phyloP scores from a whole-genome alignment of 2,113 vertebrate genomes.

The Isurus oxyrinchus region DNA sequence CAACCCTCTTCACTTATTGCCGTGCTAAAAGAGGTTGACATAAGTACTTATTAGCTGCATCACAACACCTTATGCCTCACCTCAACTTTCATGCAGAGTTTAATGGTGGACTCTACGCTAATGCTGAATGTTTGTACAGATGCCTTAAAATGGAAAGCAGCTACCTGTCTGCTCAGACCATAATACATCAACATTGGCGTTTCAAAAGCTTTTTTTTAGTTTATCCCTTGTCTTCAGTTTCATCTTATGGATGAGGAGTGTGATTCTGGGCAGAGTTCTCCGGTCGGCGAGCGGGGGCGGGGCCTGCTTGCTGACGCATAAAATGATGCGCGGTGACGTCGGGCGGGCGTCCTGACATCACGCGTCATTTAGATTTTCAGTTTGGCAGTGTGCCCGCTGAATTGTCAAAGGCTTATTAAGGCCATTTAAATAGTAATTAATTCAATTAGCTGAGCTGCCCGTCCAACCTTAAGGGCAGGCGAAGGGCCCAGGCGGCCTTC shows the following conservation, averaged over 20 bases:
- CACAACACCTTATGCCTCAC: background rate
- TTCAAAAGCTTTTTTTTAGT: background rate
- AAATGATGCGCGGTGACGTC: too few relatives aligned
- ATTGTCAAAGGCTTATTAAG: too few relatives aligned
- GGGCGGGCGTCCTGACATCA: too few relatives aligned
- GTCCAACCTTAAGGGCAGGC: too few relatives aligned
- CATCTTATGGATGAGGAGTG: background rate
- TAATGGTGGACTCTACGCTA: background rate
- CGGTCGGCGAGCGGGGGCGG: too few relatives aligned
- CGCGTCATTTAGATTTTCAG: too few relatives aligned
- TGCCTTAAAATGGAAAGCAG: background rate
- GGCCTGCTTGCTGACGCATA: too few relatives aligned
- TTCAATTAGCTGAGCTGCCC: too few relatives aligned
- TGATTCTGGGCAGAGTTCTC: background rate
- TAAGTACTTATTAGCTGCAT: background rate
- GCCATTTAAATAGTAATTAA: too few relatives aligned
- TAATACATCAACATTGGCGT: background rate
- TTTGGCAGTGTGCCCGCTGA: too few relatives aligned
- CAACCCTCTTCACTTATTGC: background rate
- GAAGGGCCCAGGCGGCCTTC: too few relatives aligned
- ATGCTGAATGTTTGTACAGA: background rate
- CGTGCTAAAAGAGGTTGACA: background rate
- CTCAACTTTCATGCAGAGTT: background rate
- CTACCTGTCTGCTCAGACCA: too few relatives aligned
- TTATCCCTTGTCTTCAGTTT: background rate